Percentiles rank a stretch among this genome's conserved stretches.
Evolutionary conservation across 23 tunicate species (phyloP).

Genomic region (Diplosoma virens): DNA sequence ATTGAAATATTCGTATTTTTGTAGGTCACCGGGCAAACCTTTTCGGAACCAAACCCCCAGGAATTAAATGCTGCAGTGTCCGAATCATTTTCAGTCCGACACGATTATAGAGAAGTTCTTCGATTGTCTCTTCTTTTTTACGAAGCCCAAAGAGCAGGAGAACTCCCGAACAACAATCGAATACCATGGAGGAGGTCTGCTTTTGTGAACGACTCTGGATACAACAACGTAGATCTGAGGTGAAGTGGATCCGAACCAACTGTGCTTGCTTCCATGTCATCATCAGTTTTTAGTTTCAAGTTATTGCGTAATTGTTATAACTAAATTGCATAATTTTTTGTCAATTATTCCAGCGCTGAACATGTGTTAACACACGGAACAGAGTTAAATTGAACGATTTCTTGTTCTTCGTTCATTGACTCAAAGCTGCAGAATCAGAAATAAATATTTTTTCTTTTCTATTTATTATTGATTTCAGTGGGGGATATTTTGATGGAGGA

Average conservation of each 20-base stretch:
- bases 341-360: too few species aligned
- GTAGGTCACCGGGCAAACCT: constrained; percentile 79
- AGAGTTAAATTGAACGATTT: too few species aligned
- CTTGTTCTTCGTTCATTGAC: too few species aligned
- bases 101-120: constrained; percentile 75
- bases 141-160: constrained; percentile 91
- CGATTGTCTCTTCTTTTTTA: constrained; percentile 78
- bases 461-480: too few species aligned
- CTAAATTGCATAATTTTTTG: too few species aligned
- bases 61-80: constrained; percentile 60
- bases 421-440: too few species aligned
- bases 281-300: too few species aligned
- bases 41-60: constrained; percentile 89
- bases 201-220: constrained; percentile 61
- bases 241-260: neutral
- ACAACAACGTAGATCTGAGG: constrained; percentile 68
- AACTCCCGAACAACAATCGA: constrained; percentile 65
- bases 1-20: too few species aligned
- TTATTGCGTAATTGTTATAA: too few species aligned
- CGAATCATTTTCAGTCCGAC: constrained; percentile 57
- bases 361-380: too few species aligned
- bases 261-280: neutral
- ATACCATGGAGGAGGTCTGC: constrained; percentile 76
- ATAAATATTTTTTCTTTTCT: too few species aligned
- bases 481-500: constrained; percentile 93